A percentile compares a stretch with the other conserved stretches of the same genome.
phyloP scores from a whole-genome alignment of 2,113 vertebrate species.

The Phalacrocorax carbo region DNA sequence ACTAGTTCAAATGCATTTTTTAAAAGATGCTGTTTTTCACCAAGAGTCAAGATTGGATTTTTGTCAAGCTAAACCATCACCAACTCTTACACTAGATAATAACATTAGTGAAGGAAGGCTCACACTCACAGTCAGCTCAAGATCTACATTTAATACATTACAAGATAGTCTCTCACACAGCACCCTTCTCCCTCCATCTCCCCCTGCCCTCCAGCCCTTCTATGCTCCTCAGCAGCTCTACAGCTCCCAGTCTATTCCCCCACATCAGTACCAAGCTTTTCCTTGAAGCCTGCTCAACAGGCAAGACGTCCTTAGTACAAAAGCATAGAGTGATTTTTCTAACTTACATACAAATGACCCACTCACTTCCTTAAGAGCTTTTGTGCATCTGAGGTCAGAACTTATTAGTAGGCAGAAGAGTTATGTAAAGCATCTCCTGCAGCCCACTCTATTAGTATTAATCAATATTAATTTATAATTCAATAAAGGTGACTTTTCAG shows the following conservation, averaged over 20 bases:
- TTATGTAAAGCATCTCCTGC: not conserved
- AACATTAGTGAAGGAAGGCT: not conserved
- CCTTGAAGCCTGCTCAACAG: not conserved
- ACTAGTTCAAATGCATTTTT: not conserved
- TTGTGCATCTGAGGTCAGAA: not conserved
- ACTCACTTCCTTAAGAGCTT: not conserved
- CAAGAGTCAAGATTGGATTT: not conserved
- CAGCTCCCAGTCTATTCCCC: not conserved
- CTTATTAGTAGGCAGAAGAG: not conserved
- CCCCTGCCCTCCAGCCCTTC: not conserved
- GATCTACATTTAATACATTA: not conserved
- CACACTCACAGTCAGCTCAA: not conserved
- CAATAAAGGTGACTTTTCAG: not conserved
- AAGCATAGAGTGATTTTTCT: not conserved
- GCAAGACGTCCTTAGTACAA: not conserved
- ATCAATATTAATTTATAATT: conserved; percentile 24
- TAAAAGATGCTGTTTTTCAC: not conserved
- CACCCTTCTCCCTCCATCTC: no score
- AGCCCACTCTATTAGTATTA: not conserved
- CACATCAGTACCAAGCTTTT: not conserved
- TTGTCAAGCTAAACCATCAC: not conserved
- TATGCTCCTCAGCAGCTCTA: not conserved
- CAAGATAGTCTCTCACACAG: not conserved
- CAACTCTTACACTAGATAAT: not conserved
- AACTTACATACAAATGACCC: not conserved